phyloP scores from a whole-genome alignment of 2,113 vertebrate genomes.

The Atractosteus spatula region DNA sequence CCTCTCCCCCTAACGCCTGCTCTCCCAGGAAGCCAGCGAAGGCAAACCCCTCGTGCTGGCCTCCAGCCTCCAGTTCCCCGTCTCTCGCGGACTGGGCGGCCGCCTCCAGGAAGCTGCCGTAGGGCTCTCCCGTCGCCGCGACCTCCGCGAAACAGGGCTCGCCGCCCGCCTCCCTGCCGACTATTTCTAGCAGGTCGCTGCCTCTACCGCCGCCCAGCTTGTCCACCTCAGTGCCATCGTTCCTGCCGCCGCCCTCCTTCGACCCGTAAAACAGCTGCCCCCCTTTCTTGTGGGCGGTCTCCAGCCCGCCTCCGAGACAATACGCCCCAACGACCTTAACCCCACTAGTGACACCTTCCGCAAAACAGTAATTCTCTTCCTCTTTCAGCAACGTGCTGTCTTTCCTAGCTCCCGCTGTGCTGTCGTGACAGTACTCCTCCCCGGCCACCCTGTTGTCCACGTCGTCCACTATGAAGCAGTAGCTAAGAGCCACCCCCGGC shows the following conservation, averaged over 20 bases:
- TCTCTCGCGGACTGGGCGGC: conserved; percentile 61
- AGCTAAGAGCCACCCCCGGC: conserved; percentile 54
- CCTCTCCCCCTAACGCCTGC: conserved; percentile 59
- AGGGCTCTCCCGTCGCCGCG: conserved; percentile 59
- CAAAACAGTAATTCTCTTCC: conserved; percentile 65
- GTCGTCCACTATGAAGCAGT: conserved; percentile 63
- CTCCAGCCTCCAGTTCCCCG: conserved; percentile 54
- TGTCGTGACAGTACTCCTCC: conserved; percentile 67
- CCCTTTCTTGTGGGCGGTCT: conserved; percentile 64
- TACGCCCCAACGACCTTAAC: conserved; percentile 55
- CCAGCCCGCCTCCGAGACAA: conserved; percentile 58
- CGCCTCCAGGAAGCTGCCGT: conserved; percentile 60
- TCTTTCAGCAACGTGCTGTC: conserved; percentile 64
- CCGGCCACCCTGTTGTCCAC: conserved; percentile 63
- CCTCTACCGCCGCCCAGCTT: conserved; percentile 53
- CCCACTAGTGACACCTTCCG: conserved; percentile 54
- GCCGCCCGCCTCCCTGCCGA: conserved; percentile 60
- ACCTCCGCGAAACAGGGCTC: conserved; percentile 58
- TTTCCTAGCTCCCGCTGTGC: conserved; percentile 63
- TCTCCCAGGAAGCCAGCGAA: conserved; percentile 65
- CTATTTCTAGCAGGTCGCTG: conserved; percentile 55
- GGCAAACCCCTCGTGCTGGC: conserved; percentile 61
- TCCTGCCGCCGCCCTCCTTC: conserved; percentile 61
- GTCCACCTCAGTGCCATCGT: conserved; percentile 50
- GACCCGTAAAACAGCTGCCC: conserved; percentile 69